These are phyloP conservation scores for Drosophila subpulchrella DNA, from an alignment of 1,140 invertebrate species.

Conservation along the genomic window DNA sequence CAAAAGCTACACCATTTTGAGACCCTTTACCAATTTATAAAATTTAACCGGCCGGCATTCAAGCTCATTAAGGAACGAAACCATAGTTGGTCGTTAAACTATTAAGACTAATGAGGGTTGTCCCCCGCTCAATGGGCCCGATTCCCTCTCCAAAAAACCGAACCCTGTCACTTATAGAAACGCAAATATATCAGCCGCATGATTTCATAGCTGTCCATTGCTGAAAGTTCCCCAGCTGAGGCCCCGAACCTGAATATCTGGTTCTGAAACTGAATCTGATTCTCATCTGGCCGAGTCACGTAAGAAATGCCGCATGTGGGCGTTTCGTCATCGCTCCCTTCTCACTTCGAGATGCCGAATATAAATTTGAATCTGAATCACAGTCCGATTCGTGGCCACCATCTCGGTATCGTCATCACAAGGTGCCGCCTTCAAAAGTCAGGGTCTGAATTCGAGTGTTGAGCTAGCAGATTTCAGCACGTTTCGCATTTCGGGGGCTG, in stretches of 20 bases:
- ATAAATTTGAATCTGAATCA: slow-evolving; percentile 17
- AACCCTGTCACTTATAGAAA: slow-evolving; percentile 32
- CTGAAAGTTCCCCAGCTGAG: slow-evolving; percentile 50
- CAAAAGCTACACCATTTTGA: not conserved
- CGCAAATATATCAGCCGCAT: slow-evolving; percentile 64
- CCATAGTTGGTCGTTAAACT: slow-evolving; percentile 66
- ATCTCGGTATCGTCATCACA: slow-evolving; percentile 35
- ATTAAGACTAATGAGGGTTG: slow-evolving; percentile 81
- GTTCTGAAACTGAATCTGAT: slow-evolving; percentile 17
- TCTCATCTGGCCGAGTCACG: slow-evolving; percentile 57
- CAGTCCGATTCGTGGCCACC: slow-evolving; percentile 7
- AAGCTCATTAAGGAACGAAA: slow-evolving; percentile 62
- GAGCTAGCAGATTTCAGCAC: slow-evolving; percentile 70
- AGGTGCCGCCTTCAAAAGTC: slow-evolving; percentile 45
- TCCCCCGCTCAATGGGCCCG: not conserved
- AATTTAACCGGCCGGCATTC: slow-evolving; percentile 60
- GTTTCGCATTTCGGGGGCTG: slow-evolving; percentile 64
- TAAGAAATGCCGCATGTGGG: slow-evolving; percentile 59
- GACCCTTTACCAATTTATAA: slow-evolving; percentile 60
- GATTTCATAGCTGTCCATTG: slow-evolving; percentile 56
- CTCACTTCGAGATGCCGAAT: slow-evolving; percentile 6
- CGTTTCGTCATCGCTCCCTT: slow-evolving; percentile 28
- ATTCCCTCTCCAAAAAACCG: not conserved
- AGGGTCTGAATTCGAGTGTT: slow-evolving; percentile 36
- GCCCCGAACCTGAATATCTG: slow-evolving; percentile 17